Conservation (phyloP, 37 sponge, comb jelly and placozoan species). For the Ephydatia muelleri region DNA sequence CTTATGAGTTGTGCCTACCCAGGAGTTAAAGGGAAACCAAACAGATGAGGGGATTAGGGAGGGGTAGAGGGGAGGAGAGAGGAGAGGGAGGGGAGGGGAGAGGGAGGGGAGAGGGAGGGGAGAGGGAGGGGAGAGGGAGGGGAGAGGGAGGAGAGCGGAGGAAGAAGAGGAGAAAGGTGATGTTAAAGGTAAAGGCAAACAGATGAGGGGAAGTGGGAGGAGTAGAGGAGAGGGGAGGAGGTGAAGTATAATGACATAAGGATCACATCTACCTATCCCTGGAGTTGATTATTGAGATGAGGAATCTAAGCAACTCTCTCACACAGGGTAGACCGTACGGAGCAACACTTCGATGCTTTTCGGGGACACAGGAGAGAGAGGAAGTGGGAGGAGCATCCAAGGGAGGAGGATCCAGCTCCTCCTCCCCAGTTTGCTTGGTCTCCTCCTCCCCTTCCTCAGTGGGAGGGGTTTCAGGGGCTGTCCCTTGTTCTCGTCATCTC, state of each 20-base stretch:
- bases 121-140: not conserved
- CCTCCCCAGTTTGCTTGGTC: not conserved
- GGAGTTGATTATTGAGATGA: slow-evolving; percentile 79
- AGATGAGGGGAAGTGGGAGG: too few species aligned
- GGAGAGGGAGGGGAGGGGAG: not conserved
- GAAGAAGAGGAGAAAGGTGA: not conserved
- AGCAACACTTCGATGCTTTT: slow-evolving; percentile 8
- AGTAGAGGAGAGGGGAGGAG: too few species aligned
- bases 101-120: slow-evolving; percentile 8
- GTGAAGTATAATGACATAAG: too few species aligned
- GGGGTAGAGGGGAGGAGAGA: too few species aligned
- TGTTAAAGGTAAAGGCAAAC: not conserved
- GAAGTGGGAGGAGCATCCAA: not conserved
- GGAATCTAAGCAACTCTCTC: slow-evolving; percentile 78
- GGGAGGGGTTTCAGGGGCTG: not conserved
- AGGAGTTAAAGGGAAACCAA: too few species aligned
- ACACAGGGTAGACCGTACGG: slow-evolving; percentile 95
- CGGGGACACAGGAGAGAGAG: not conserved
- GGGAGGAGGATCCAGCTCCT: not conserved
- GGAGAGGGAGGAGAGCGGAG: not conserved
- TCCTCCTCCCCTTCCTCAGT: slow-evolving; percentile 28
- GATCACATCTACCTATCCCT: slow-evolving; percentile 75
- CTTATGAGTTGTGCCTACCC: slow-evolving; percentile 64
- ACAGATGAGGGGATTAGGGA: too few species aligned
- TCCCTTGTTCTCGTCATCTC: slow-evolving; percentile 1